Base-by-base conservation (phyloP, 2,797 vertebrate species). In the Phaenicophaeus curvirostris region DNA sequence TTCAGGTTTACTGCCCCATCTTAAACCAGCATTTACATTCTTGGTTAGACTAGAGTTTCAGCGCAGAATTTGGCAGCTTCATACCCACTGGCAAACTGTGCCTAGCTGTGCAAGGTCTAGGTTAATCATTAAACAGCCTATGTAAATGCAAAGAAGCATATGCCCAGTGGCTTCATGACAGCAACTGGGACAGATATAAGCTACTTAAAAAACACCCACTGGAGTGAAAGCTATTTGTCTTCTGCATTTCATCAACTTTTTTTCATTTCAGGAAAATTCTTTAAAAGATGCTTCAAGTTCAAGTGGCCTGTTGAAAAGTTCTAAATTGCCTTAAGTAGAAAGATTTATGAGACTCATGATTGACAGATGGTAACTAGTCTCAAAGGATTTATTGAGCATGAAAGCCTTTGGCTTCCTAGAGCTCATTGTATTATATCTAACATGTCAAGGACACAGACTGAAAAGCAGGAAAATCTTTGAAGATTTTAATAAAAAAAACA, bases 281-380 rank as follows among this genome's bases (percentile, higher is more conserved):
- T 88, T n/a, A 42, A 95, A 96, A 71, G 31, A 39, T 85, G 27
- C 41, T 75, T 55, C 85, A 83, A 92, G 42, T 82, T 91, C 73
- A 92, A 61, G 33, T 77, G 65, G 13, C 75, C 73, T 85, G 71
- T 39, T 86, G 67, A 95, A 96, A 95, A 95, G 89, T 95, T 97
- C 68, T 93, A 86, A 92, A 82, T 67, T 75, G 58, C 62, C 75
- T 67, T 95, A 95, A 97, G 86, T 87, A 80, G 61, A 63, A 88
- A 88, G 83, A 95, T 91, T 91, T 91, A 87, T 86, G 87, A 72
- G 48, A 33, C 39, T 94, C 63, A 53, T 95, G 92, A 97, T 23
- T 95, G 96, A 72, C 76, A 66, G 42, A 27, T 50, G 39, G 18
- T 92, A 96, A 81, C 9, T 90, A 79, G 61, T 57, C 66, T 87